Evolutionary conservation across 2,888 invertebrate genomes (phyloP).

Genomic region (Tanytarsus gracilentus): DNA sequence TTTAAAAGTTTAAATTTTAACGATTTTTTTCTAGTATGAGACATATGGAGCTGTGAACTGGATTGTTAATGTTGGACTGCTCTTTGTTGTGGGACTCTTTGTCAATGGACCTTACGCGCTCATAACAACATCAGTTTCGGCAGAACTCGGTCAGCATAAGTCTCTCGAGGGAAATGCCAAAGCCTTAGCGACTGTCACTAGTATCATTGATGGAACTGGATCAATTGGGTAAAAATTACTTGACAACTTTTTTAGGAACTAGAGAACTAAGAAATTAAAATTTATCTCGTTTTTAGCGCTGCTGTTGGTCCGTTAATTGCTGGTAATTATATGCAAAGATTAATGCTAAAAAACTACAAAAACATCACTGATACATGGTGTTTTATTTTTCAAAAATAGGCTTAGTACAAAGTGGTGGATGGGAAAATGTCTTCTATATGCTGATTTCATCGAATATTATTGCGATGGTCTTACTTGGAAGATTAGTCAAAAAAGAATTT

Average conservation of each 20-base stretch:
- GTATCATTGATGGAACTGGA: conserved; percentile 95
- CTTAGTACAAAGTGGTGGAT: conserved; percentile 62
- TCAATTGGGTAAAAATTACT: too few relatives aligned
- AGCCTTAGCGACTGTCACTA: conserved; percentile 93
- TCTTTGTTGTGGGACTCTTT: conserved; percentile 66
- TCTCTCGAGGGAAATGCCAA: conserved; percentile 74
- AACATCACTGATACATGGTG: too few relatives aligned
- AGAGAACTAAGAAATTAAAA: too few relatives aligned
- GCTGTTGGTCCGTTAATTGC: conserved; percentile 87
- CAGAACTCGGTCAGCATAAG: conserved; percentile 85
- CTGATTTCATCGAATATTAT: conserved; percentile 71
- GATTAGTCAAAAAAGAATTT: conserved; percentile 47
- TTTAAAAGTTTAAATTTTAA: too few relatives aligned
- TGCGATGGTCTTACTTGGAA: conserved; percentile 60
- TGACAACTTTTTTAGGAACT: too few relatives aligned
- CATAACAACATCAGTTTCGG: conserved; percentile 93
- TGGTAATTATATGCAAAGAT: too few relatives aligned
- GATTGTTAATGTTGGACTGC: conserved; percentile 53
- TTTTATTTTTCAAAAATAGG: too few relatives aligned
- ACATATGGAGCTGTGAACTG: conserved; percentile 56
- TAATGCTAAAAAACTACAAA: too few relatives aligned
- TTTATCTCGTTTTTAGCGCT: too few relatives aligned
- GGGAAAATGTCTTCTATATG: conserved; percentile 87
- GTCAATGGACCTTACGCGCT: conserved; percentile 95
- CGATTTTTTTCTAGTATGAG: conserved; percentile 70